Percentiles rank a stretch among this genome's conserved stretches.
phyloP scores from a whole-genome alignment of 2,888 invertebrate species.

The Hydroisotoma schaefferi region DNA sequence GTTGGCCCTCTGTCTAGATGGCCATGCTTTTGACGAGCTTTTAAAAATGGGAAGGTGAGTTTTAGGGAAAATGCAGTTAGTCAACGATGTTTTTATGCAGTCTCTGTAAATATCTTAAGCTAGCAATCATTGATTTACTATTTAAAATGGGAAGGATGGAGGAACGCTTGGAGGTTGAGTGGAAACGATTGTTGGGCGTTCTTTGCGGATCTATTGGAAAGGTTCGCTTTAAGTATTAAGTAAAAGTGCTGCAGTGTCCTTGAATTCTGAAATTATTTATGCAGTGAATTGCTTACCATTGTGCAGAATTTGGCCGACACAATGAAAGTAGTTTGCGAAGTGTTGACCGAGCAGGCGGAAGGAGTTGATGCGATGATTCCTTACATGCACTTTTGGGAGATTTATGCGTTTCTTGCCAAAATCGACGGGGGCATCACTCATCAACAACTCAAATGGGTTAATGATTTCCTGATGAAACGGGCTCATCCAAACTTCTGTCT shows the following conservation, averaged over 20 bases:
- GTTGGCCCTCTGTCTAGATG: conserved; percentile 40
- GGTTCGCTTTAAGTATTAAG: conserved; percentile 21
- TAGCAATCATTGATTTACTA: too few relatives aligned
- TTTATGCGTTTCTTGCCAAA: conserved; percentile 37
- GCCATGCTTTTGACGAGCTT: conserved; percentile 30
- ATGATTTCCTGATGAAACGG: conserved; percentile 31
- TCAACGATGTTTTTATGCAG: too few relatives aligned
- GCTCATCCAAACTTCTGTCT: conserved; percentile 33
- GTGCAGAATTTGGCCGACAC: conserved; percentile 41
- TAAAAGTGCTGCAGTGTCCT: background rate
- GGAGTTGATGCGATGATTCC: conserved; percentile 44
- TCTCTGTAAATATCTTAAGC: too few relatives aligned
- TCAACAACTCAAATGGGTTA: conserved; percentile 31
- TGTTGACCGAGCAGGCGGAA: conserved; percentile 44
- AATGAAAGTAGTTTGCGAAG: conserved; percentile 45
- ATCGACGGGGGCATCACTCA: conserved; percentile 18
- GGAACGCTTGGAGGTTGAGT: conserved; percentile 26
- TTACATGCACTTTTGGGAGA: conserved; percentile 40
- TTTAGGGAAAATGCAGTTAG: too few relatives aligned
- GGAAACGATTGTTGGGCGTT: conserved; percentile 38
- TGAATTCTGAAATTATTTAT: too few relatives aligned
- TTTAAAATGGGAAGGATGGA: conserved; percentile 28
- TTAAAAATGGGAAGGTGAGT: too few relatives aligned
- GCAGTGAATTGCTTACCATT: too few relatives aligned
- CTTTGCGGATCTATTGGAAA: conserved; percentile 41